Base-by-base conservation (phyloP, 2,888 invertebrate species). In the Pyrrhia umbra region DNA sequence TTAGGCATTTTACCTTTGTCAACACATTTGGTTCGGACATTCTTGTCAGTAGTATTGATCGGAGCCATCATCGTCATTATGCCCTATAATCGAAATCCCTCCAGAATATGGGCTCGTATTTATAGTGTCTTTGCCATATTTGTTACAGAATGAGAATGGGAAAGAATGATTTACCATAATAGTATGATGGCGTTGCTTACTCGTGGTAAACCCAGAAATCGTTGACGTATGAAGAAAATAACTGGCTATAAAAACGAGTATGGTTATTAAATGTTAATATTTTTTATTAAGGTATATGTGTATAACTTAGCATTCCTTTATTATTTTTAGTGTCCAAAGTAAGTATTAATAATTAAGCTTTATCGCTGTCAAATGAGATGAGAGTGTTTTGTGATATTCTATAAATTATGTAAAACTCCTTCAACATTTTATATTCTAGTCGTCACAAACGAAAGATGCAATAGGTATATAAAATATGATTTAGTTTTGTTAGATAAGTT, bases 391-490 rank as follows among this genome's bases (percentile, higher is more conserved):
- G 25, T 9, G 8, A 8, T 25, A 25, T 42, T 6, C 16, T 1
- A 20, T 34, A 8, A 37, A 23, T 25, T 1, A 8, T 27, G n/a
- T 39, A 16, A 10, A 16, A 5, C 3, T n/a, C 21, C 9, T 39
- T n/a, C n/a, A 5, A n/a, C 40, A 1, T 18, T 45, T 46, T 42
- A 5, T 40, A 15, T 52, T 69, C 75, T 69, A 75, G 75, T 69
- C 69, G 18, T 21, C 25, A 18, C 9, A 16, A 40, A 27, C 13
- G 6, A 50, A 74, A 52, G 50, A 39, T 46, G 10, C 39, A 30
- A 30, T 20, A n/a, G n/a, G n/a, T n/a, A n/a, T n/a, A n/a, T n/a
- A n/a, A n/a, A n/a, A n/a, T n/a, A n/a, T n/a, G n/a, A 27, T 15
- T 39, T 20, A 16, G 23, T 27, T n/a, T 20, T 21, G 6, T n/a